Evolutionary conservation across 23 tunicate genomes (phyloP), one percentile per base, ranked within the genome.

Genomic region (Oikopleura dioica): DNA sequence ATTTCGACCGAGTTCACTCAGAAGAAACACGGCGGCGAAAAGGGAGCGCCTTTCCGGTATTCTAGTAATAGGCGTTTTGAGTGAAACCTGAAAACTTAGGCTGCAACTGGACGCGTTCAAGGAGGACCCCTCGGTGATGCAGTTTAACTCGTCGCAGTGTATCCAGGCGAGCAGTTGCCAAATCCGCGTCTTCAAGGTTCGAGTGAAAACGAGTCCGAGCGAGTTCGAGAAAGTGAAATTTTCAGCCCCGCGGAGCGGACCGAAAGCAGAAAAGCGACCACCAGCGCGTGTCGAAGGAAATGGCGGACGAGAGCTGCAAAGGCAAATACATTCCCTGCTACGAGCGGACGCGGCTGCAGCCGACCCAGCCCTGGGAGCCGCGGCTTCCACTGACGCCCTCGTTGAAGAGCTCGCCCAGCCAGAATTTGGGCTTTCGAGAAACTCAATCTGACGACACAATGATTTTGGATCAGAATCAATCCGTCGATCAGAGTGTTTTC

Each of bases 191-290:
- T 44, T 44, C 55, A 44, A 21, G 55, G 55, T 44, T 9, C 9
- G 55, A 9, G 9, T 44, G 9, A 21, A 44, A 44, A 9, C 21
- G n/a, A n/a, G n/a, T n/a, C n/a, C n/a, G n/a, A n/a, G n/a, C n/a
- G n/a, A n/a, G n/a, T n/a, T n/a, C 21, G 55, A 21, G 9, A 9
- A 44, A 9, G 16, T 44, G 9, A 9, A 44, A 9, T 12, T 85
- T 91, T 50, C 82, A 91, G 51, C 97, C 97, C 31, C 85, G 85
- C 78, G 97, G 97, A 31, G 97, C 97, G 1, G 97, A 91, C 76
- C 86, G 97, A 1, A 91, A 91, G 58, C 87, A 81, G 36, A 91
- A 91, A 80, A 91, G 92, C 1, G 97, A 91, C 50, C 85, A 91
- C 59, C 87, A 85, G 35, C 85, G 85, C 38, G 82, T 91, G 97